A percentile compares a stretch with the other conserved stretches of the same genome.
phyloP scores from a whole-genome alignment of 53 echinoderm and acorn worm species.

The Henricia sp. region DNA sequence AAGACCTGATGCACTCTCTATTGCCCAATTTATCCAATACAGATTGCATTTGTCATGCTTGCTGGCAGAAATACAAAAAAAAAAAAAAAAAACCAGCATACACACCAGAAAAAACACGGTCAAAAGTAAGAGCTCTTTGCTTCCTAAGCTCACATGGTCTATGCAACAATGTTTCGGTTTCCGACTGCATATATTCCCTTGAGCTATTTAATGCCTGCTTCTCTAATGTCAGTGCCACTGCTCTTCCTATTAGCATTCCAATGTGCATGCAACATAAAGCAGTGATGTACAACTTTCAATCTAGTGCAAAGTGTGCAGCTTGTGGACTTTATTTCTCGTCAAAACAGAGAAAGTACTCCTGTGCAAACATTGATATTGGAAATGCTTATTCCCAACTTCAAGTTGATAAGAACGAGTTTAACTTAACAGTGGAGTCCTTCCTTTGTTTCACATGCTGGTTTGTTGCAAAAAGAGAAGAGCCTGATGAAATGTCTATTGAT shows the following conservation, averaged over 20 bases:
- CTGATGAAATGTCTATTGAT: background rate
- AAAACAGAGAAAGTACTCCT: background rate
- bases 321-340: conserved; percentile 4
- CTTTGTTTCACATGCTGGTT: conserved; percentile 10
- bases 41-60: conserved; percentile 21
- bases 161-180: background rate
- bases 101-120: conserved; percentile 4
- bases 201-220: background rate
- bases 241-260: background rate
- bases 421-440: background rate
- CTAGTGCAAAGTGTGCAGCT: background rate
- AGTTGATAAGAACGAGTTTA: background rate
- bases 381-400: background rate
- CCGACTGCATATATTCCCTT: background rate
- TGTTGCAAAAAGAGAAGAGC: conserved; percentile 10
- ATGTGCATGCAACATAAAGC: background rate
- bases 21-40: conserved; percentile 5
- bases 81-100: conserved; percentile 3
- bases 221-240: background rate
- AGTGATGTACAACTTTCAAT: background rate
- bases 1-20: background rate
- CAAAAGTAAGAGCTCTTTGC: background rate
- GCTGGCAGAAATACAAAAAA: conserved; percentile 1
- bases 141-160: background rate
- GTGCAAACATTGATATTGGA: conserved; percentile 1